Evolutionary conservation across 1,140 invertebrate species (phyloP), one percentile per base, ranked within the genome.

Genomic region (Papilio helenus): DNA sequence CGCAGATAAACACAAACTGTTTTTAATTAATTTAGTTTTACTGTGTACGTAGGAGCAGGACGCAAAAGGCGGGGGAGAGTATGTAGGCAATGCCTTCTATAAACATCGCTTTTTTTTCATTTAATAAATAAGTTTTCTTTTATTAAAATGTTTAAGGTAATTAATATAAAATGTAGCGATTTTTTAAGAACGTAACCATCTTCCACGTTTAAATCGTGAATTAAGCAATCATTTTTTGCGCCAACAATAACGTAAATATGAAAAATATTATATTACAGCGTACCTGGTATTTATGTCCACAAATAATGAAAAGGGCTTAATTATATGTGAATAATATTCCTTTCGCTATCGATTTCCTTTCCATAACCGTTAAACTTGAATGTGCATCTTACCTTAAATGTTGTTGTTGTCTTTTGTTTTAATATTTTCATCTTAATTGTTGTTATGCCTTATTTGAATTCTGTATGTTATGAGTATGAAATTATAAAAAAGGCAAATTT

Each of bases 1-100:
- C 58, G 58, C 20, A 68, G 34, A 55, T 39, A 79, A 72, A 76
- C 16, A 76, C 34, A 72, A 74, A 79, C 44, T 55, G 46, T 61
- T 77, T 77, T 77, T 65, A 77, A 77, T 77, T 65, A 77, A 77
- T 77, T 42, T 65, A 44, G 39, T 77, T 61, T 77, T 39, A 61
- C 14, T 61, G 20, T 68, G 26, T 29, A 23, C 55, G 16, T 29
- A 29, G 26, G n/a, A 76, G n/a, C 72, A 46, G 39, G 39, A 72
- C 9, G 3, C 3, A 68, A 68, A 68, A 68, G 23, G 5, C 23
- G 23, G 3, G 58, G 14, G 34, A 61, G 23, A 61, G 23, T 39
- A 7, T 8, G 34, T 3, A 34, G 34, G 7, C 34, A 39, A 58
- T 20, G 55, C 46, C 14, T 16, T 18, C 46, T 3, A 18, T 18